These are phyloP conservation scores for Rambutsinella grinnellia DNA, from an alignment of 2,888 invertebrate species.

Conservation along the genomic window DNA sequence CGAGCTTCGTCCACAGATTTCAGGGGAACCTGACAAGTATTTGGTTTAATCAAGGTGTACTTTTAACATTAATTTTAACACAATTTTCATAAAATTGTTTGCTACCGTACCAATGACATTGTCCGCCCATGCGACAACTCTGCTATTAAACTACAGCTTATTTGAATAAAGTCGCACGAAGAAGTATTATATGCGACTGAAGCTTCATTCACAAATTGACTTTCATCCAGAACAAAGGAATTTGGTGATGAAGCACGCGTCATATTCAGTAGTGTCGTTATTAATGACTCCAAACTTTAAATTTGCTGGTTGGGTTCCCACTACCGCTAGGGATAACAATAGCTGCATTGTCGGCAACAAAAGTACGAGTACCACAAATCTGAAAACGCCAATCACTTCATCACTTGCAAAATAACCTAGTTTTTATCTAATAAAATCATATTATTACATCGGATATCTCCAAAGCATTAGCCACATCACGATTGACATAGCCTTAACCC, in stretches of 20 bases:
- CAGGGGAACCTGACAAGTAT: slow-evolving; percentile 22
- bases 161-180: slow-evolving; percentile 18
- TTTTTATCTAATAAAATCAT: neutral
- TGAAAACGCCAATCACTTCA: neutral
- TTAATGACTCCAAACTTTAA: slow-evolving; percentile 34
- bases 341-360: slow-evolving; percentile 33
- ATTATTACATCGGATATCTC: slow-evolving; percentile 33
- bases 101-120: slow-evolving; percentile 1
- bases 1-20: slow-evolving; percentile 15
- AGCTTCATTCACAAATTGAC: neutral
- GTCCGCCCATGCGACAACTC: neutral
- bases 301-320: slow-evolving; percentile 31
- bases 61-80: neutral
- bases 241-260: neutral
- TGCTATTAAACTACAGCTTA: slow-evolving; percentile 22
- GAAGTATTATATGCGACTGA: neutral
- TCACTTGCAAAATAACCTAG: neutral
- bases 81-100: neutral
- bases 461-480: slow-evolving; percentile 32
- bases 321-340: slow-evolving; percentile 32
- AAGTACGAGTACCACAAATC: slow-evolving; percentile 26
- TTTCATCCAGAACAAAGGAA: neutral
- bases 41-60: neutral
- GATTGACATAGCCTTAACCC: slow-evolving; percentile 9
- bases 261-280: slow-evolving; percentile 9